These are phyloP conservation scores for Ploceus nigricollis DNA, from an alignment of 2,113 vertebrate genomes.

Conservation along the genomic window DNA sequence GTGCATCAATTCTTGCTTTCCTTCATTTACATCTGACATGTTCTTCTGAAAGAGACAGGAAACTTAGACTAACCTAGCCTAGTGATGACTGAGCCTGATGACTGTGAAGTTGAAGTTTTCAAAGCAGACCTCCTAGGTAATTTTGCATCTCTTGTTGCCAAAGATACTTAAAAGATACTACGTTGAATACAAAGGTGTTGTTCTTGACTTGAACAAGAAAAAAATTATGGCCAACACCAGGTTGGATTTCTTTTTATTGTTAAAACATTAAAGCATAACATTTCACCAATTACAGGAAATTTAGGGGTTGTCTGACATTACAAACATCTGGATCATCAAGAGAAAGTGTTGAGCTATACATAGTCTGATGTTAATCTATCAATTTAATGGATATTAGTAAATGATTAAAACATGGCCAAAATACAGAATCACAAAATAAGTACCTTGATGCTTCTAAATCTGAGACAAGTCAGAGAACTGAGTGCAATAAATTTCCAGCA, in stretches of 20 bases:
- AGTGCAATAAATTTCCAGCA: not conserved
- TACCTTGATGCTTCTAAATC: constrained; percentile 45
- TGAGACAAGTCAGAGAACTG: constrained; percentile 19
- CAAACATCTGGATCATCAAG: constrained; percentile 46
- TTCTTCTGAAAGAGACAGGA: not conserved
- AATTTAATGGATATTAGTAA: constrained; percentile 52
- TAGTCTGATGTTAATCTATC: constrained; percentile 18
- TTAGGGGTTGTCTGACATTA: constrained; percentile 18
- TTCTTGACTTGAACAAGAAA: not conserved
- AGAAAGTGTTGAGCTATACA: constrained; percentile 48
- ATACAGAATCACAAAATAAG: constrained; percentile 53
- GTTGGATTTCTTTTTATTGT: constrained; percentile 63
- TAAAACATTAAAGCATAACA: constrained; percentile 65
- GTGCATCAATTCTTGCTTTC: not conserved
- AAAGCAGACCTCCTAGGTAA: not conserved
- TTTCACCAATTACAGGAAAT: constrained; percentile 60
- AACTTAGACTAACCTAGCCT: not conserved
- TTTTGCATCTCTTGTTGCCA: not conserved
- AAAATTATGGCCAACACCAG: not conserved
- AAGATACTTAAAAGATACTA: not conserved
- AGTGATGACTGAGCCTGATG: not conserved
- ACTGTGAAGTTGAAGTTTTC: not conserved
- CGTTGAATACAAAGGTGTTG: not conserved
- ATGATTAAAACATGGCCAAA: constrained; percentile 61
- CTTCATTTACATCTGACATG: not conserved